These are phyloP conservation scores for Pangasius krempfi DNA, from an alignment of 2,797 vertebrate genomes.

Conservation along the genomic window DNA sequence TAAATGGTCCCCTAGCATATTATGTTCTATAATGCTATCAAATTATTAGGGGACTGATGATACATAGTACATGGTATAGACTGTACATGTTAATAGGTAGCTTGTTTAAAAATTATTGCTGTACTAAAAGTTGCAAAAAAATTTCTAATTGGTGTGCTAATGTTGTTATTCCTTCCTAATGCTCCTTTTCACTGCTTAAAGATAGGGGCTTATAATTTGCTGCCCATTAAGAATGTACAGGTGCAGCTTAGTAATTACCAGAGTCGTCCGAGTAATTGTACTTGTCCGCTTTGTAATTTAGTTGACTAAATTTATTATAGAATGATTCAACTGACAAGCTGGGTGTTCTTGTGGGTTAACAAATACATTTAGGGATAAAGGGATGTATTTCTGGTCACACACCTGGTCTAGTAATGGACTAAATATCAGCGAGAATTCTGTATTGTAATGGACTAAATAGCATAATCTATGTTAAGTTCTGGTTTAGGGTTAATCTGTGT, in stretches of 20 bases:
- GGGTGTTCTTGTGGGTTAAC: background rate
- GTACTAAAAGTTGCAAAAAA: background rate
- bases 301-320: slow-evolving; percentile 18
- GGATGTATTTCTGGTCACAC: background rate
- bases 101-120: background rate
- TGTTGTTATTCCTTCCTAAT: background rate
- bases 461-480: background rate
- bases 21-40: background rate
- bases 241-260: slow-evolving; percentile 22
- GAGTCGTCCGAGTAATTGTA: background rate
- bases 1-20: slow-evolving; percentile 29
- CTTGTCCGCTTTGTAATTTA: slow-evolving; percentile 18
- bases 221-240: background rate
- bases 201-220: background rate
- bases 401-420: background rate
- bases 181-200: background rate
- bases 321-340: background rate
- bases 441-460: too few species aligned
- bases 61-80: background rate
- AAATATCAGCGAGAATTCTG: background rate
- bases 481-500: background rate
- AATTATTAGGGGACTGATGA: background rate
- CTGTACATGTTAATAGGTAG: background rate
- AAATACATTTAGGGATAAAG: background rate
- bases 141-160: background rate